phyloP scores from a whole-genome alignment of 2,113 vertebrate species.

The Lycaon pictus region DNA sequence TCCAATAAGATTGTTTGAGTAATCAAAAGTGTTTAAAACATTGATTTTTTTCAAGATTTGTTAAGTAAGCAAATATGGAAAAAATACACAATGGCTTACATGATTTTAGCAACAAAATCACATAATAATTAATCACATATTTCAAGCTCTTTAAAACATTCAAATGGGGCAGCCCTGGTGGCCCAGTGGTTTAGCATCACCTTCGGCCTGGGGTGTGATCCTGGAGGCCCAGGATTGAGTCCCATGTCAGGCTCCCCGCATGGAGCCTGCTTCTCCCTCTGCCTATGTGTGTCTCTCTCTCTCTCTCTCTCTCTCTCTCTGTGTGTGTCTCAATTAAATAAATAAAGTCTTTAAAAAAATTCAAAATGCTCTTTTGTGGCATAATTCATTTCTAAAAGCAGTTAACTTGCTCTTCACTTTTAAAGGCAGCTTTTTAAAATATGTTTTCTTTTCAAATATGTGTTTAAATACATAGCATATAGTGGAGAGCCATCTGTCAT shows the following conservation, averaged over 20 bases:
- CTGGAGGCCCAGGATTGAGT: too few species aligned
- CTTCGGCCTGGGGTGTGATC: too few species aligned
- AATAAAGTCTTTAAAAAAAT: background rate
- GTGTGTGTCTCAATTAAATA: too few species aligned
- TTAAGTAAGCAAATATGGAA: background rate
- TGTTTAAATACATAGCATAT: background rate
- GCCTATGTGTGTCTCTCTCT: too few species aligned
- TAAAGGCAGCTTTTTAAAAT: background rate
- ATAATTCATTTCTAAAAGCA: background rate
- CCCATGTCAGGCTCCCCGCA: too few species aligned
- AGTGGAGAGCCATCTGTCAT: background rate
- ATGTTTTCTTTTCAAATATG: background rate
- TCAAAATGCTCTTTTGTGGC: background rate
- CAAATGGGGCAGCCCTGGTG: background rate
- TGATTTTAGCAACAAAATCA: conserved; percentile 12
- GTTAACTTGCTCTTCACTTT: background rate
- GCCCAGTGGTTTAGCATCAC: too few species aligned
- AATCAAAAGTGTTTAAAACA: background rate
- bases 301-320: too few species aligned
- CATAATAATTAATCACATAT: background rate
- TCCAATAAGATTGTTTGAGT: background rate
- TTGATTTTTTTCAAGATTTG: background rate
- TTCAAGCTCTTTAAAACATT: background rate
- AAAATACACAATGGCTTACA: background rate
- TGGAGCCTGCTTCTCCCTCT: too few species aligned